Conservation (phyloP, 1,140 invertebrate genomes). For the Antheraea pernyi region DNA sequence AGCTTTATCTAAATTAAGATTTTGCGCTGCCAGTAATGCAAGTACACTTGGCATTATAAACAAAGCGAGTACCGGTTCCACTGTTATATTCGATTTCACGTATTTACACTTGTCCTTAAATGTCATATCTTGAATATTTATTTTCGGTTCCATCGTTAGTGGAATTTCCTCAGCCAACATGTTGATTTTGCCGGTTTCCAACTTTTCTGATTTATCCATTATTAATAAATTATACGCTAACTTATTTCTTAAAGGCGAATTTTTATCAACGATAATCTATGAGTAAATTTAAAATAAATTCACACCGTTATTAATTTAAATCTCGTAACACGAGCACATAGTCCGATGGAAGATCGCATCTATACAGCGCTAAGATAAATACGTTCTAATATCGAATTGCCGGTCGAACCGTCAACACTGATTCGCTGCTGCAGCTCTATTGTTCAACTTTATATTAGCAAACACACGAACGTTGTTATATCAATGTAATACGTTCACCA, state of each 20-base stretch:
- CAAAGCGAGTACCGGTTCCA: constrained; percentile 61
- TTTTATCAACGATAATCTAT: not conserved
- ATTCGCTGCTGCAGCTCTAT: constrained; percentile 40
- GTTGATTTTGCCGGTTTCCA: constrained; percentile 12
- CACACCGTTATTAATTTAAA: not conserved
- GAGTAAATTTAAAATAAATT: not conserved
- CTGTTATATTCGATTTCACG: constrained; percentile 61
- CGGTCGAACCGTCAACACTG: constrained; percentile 29
- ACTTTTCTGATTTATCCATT: constrained; percentile 34
- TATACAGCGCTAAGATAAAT: constrained; percentile 29
- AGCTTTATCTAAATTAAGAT: constrained; percentile 70
- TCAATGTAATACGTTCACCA: constrained; percentile 52
- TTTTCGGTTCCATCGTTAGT: constrained; percentile 45
- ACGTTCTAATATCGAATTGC: constrained; percentile 35
- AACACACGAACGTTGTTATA: constrained; percentile 62
- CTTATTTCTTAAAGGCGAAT: constrained; percentile 6
- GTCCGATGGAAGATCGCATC: constrained; percentile 23
- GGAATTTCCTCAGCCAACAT: constrained; percentile 44
- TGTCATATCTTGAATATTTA: constrained; percentile 41
- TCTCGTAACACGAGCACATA: constrained; percentile 16
- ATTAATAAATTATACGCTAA: not conserved
- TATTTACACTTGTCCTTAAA: constrained; percentile 56
- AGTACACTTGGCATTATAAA: constrained; percentile 67
- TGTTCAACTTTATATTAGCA: constrained; percentile 51
- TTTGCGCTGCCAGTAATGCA: constrained; percentile 59